These are phyloP conservation scores for Ascaphus truei DNA, from an alignment of 2,113 vertebrate species.

Conservation along the genomic window DNA sequence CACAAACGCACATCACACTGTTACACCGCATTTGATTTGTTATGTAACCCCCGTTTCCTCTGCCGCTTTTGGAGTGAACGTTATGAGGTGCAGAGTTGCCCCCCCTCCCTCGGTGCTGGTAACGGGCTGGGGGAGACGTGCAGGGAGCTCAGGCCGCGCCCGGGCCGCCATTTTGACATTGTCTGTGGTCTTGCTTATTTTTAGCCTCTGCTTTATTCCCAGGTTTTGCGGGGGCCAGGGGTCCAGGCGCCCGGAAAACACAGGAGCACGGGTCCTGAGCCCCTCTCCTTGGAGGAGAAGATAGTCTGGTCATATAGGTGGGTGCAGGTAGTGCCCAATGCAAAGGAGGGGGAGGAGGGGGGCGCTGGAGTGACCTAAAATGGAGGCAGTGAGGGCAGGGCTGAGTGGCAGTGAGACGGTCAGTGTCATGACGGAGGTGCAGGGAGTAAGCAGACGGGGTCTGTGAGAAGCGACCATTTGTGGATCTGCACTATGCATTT, in stretches of 20 bases:
- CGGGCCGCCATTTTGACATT: conserved; percentile 15
- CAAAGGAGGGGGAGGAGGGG: neutral
- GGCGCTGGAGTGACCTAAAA: neutral
- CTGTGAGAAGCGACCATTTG: neutral
- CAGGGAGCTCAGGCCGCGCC: neutral
- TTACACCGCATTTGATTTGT: too few relatives aligned
- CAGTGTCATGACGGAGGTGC: neutral
- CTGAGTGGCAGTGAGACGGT: neutral
- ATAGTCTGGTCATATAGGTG: neutral
- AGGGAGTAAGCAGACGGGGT: neutral
- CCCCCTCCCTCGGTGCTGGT: neutral
- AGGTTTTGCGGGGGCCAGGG: neutral
- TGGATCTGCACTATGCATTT: neutral
- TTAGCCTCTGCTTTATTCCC: neutral
- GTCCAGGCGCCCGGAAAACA: conserved; percentile 3
- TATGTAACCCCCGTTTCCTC: too few relatives aligned
- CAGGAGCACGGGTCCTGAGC: neutral
- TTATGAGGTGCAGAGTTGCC: too few relatives aligned
- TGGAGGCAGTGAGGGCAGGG: conserved; percentile 13
- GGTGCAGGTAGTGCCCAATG: neutral
- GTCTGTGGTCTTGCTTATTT: neutral
- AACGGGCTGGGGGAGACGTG: neutral
- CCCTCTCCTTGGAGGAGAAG: neutral
- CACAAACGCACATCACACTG: too few relatives aligned
- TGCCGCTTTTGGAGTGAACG: too few relatives aligned